Evolutionary conservation across 2,797 vertebrate genomes (phyloP).

Genomic region (Naso thynnoides): DNA sequence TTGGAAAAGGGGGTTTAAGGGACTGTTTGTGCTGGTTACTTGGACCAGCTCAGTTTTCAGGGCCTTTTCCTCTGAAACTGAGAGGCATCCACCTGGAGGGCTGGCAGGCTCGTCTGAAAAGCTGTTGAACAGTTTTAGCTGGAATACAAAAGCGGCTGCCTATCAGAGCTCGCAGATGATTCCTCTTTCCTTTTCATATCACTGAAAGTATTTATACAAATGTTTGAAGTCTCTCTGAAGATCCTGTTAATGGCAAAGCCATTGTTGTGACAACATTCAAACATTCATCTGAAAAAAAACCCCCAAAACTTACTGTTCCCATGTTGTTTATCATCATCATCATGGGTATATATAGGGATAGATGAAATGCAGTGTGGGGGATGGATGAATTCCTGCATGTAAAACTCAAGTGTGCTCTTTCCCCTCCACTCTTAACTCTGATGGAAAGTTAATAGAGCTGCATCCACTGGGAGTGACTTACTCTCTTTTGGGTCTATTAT

Average conservation of each 20-base stretch:
- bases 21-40: slow-evolving; percentile 77
- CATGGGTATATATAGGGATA: slow-evolving; percentile 22
- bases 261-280: slow-evolving; percentile 33
- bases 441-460: slow-evolving; percentile 32
- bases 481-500: slow-evolving; percentile 51
- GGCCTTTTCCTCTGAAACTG: slow-evolving; percentile 67
- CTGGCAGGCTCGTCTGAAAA: slow-evolving; percentile 62
- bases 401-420: slow-evolving; percentile 23
- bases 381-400: slow-evolving; percentile 48
- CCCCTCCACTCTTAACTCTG: slow-evolving; percentile 16
- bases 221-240: slow-evolving; percentile 8
- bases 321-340: background rate
- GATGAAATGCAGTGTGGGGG: slow-evolving; percentile 38
- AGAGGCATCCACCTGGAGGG: slow-evolving; percentile 73
- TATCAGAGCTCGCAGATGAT: slow-evolving; percentile 57
- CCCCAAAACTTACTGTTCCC: slow-evolving; percentile 4
- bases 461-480: slow-evolving; percentile 31
- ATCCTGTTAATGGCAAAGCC: slow-evolving; percentile 18
- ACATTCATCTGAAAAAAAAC: slow-evolving; percentile 10
- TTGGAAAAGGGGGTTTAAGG: slow-evolving; percentile 70
- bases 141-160: slow-evolving; percentile 46
- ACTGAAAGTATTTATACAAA: slow-evolving; percentile 31
- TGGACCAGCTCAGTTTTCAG: slow-evolving; percentile 74
- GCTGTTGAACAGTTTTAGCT: slow-evolving; percentile 53
- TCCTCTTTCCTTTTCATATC: slow-evolving; percentile 39